Base-by-base conservation (phyloP, 1,140 invertebrate species). In the Zaprionus camerounensis region DNA sequence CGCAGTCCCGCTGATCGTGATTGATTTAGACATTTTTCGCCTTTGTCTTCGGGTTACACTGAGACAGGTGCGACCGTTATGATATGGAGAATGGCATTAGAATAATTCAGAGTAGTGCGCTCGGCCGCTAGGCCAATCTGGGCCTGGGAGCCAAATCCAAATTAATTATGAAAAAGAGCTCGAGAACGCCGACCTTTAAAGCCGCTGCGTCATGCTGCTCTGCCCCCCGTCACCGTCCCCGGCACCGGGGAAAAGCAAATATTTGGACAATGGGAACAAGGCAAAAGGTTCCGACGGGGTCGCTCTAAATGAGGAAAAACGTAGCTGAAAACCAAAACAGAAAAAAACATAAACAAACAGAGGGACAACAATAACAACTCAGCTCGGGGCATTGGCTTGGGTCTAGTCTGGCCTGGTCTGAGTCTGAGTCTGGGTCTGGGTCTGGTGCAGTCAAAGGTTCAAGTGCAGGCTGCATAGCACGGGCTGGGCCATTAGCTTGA, bases 201-300 rank as follows among this genome's bases (percentile, higher is more conserved):
- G 71, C 70, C 41, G 81, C 84, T 72, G 66, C 81, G 81, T 87
- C 84, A 87, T 87, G 81, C 81, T 62, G 83, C 64, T 84, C 44
- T 61, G 68, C 68, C 53, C 1, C 20, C 20, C 20, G 20, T 20
- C 6, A 55, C 70, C 24, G 4, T 26, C 24, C 5, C 24, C 24
- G 11, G 68, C 57, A 67, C 62, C 66, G 77, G 82, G 68, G 74
- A 74, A 86, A 80, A 84, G 76, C 65, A 87, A 87, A 87, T 87
- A 88, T 87, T 87, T 90, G 84, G 84, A 88, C 84, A 87, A 87
- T 87, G 81, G 55, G 70, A 78, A 81, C 72, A 85, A 72, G 74
- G 62, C 81, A 84, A 81, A 81, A 71, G 61, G 69, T 76, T 72
- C 69, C 68, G 66, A 71, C 53, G 49, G 61, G 68, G 58, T 69